Evolutionary conservation across 2,113 vertebrate genomes (phyloP).

Genomic region (Anolis sagrei): DNA sequence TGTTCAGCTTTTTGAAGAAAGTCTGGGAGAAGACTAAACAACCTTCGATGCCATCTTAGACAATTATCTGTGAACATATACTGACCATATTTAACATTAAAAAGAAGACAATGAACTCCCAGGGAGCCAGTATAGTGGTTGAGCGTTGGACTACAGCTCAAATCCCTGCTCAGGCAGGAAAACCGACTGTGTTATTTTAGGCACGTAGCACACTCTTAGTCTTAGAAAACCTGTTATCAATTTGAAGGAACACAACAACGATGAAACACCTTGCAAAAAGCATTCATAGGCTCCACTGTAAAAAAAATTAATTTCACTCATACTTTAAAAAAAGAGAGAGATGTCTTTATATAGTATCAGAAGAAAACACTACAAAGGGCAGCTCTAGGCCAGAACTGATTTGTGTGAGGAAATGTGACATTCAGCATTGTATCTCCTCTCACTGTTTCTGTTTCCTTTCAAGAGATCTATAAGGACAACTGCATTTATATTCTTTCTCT

Average conservation of each 20-base stretch:
- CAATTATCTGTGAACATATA: not conserved
- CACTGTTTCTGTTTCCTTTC: not conserved
- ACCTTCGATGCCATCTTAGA: not conserved
- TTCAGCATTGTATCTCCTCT: not conserved
- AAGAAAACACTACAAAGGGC: not conserved
- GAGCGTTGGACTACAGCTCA: no score
- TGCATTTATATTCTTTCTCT: not conserved
- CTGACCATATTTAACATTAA: not conserved
- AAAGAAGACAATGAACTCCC: not conserved
- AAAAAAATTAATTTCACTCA: not conserved
- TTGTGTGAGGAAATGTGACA: not conserved
- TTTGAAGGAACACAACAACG: no score
- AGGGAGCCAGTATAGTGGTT: no score
- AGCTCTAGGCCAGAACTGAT: not conserved
- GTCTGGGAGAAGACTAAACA: no score
- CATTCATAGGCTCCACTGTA: not conserved
- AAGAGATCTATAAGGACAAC: not conserved
- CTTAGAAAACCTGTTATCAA: no score
- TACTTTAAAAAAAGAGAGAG: no score
- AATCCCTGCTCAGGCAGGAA: no score
- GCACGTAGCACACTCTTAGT: no score
- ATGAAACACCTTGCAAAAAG: no score
- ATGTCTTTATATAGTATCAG: not conserved
- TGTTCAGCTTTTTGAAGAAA: not conserved
- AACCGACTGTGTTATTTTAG: no score